phyloP scores from a whole-genome alignment of 2,113 vertebrate genomes.

The Nothoprocta perdicaria region DNA sequence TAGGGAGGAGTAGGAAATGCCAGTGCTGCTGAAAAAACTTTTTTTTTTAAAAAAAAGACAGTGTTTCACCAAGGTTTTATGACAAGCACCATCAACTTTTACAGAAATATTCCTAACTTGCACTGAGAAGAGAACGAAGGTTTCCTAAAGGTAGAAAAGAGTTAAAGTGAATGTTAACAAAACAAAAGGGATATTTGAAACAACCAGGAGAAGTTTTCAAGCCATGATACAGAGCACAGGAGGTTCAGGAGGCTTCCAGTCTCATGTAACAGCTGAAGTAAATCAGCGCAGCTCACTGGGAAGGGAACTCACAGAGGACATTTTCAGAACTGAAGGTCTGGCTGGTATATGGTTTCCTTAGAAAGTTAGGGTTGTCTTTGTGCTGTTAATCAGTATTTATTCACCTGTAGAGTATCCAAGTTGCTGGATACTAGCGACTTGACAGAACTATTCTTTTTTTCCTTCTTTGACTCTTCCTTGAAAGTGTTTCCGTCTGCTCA shows the following conservation, averaged over 20 bases:
- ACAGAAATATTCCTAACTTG: not conserved
- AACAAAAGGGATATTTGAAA: constrained; percentile 14
- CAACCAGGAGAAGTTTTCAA: not conserved
- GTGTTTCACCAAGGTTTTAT: not conserved
- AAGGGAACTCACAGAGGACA: not conserved
- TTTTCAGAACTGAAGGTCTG: not conserved
- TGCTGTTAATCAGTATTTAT: not conserved
- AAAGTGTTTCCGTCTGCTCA: not conserved
- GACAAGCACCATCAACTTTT: not conserved
- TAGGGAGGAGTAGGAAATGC: constrained; percentile 74
- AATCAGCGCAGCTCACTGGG: not conserved
- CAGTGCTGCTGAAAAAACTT: constrained; percentile 33
- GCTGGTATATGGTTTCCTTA: not conserved
- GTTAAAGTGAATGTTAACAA: not conserved
- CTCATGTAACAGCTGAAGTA: constrained; percentile 27
- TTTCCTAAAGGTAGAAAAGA: not conserved
- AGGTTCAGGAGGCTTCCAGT: constrained; percentile 5
- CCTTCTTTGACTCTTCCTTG: not conserved
- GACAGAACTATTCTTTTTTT: not conserved
- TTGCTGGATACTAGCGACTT: not conserved
- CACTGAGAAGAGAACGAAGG: not conserved
- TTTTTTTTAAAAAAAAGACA: not conserved
- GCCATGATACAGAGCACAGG: not conserved
- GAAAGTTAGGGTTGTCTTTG: not conserved
- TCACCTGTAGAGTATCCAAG: not conserved